phyloP scores from a whole-genome alignment of 1,140 invertebrate species.

The Bombus fervidus region DNA sequence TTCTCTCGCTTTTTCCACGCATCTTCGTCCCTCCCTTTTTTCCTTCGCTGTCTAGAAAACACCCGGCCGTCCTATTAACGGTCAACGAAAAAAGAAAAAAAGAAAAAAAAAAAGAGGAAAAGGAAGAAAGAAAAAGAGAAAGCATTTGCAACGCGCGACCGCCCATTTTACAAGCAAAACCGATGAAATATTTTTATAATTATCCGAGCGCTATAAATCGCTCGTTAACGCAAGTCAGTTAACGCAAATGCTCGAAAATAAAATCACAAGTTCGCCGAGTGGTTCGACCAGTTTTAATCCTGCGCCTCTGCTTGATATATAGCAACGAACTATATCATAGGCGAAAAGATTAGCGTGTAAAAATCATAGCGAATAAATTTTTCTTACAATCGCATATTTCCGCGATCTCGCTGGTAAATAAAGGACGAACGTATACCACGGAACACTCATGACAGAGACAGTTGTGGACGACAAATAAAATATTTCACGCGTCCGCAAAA shows the following conservation, averaged over 20 bases:
- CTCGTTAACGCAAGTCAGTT: background rate
- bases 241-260: background rate
- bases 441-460: background rate
- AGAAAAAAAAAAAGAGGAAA: too few species aligned
- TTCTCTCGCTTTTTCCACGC: background rate
- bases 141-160: background rate
- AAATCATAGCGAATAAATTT: background rate
- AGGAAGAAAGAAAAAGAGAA: background rate
- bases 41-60: background rate
- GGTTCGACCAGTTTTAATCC: background rate
- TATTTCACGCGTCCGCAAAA: background rate
- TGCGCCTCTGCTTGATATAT: background rate
- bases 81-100: background rate
- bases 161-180: too few species aligned
- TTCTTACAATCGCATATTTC: background rate
- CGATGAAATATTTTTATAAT: constrained; percentile 26
- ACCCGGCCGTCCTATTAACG: background rate
- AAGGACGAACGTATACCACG: background rate
- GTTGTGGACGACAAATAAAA: background rate
- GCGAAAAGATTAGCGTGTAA: background rate
- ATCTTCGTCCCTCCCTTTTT: background rate
- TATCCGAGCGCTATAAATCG: background rate
- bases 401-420: background rate
- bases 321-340: background rate
- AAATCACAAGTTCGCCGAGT: background rate